Conservation (phyloP, 1,140 invertebrate species). For the Subanguina moxae region DNA sequence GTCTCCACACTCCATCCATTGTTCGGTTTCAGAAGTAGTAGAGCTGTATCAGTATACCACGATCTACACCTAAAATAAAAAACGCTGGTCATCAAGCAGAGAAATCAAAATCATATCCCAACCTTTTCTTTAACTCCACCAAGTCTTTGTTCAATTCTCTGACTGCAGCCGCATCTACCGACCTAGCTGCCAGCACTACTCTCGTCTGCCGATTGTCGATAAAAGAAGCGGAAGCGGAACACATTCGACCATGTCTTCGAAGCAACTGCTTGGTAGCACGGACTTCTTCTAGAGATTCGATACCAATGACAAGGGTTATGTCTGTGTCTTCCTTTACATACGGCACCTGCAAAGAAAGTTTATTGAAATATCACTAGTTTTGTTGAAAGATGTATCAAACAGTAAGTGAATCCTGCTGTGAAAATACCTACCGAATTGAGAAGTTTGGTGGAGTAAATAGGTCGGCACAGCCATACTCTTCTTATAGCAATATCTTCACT, state of each 20-base stretch:
- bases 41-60: constrained; percentile 40
- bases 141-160: constrained; percentile 43
- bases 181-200: constrained; percentile 35
- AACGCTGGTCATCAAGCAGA: constrained; percentile 3
- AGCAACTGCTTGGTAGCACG: constrained; percentile 33
- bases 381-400: background rate
- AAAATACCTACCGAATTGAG: constrained; percentile 44
- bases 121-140: constrained; percentile 50
- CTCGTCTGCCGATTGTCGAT: constrained; percentile 41
- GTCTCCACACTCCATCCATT: constrained; percentile 30
- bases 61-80: constrained; percentile 45
- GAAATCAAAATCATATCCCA: constrained; percentile 9
- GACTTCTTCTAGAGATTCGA: constrained; percentile 41
- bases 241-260: constrained; percentile 29
- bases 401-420: background rate
- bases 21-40: constrained; percentile 35
- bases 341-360: constrained; percentile 51
- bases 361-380: too few species aligned
- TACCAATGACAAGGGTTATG: constrained; percentile 52
- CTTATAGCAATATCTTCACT: constrained; percentile 15
- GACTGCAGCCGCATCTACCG: constrained; percentile 30
- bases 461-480: constrained; percentile 44
- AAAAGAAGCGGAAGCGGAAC: constrained; percentile 24
- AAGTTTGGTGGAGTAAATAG: constrained; percentile 52
- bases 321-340: constrained; percentile 59